Conservation (phyloP, 2,113 vertebrate genomes). For the Lagenorhynchus albirostris region DNA sequence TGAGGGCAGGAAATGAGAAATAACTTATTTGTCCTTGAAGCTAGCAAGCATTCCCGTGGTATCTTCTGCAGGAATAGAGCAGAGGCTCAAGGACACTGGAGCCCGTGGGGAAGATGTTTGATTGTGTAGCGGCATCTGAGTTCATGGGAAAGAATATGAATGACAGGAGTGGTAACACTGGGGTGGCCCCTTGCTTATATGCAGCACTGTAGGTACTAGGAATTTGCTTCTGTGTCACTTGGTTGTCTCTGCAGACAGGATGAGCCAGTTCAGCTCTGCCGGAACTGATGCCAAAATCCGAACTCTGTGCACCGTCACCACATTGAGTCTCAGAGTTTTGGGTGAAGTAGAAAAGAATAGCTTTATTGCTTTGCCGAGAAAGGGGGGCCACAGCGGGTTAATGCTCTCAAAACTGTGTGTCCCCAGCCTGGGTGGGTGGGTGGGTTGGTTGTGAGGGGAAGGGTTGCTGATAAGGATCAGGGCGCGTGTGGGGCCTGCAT, state of each 20-base stretch:
- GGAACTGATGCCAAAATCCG: not conserved
- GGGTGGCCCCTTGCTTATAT: not conserved
- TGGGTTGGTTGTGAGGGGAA: not conserved
- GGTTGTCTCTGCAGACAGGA: not conserved
- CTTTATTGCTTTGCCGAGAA: not conserved
- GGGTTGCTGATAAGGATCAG: not conserved
- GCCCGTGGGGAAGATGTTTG: not conserved
- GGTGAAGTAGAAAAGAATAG: not conserved
- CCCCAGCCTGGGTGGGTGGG: not conserved
- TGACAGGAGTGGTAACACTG: not conserved
- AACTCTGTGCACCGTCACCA: not conserved
- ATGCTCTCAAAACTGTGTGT: not conserved
- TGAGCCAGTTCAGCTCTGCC: not conserved
- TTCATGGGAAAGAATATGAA: not conserved
- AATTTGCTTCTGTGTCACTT: not conserved
- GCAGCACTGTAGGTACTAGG: not conserved
- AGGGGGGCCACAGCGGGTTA: not conserved
- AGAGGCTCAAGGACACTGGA: not conserved
- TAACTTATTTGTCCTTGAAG: not conserved
- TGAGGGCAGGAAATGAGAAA: not conserved
- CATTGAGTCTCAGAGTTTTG: not conserved
- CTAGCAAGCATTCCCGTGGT: rapidly evolving
- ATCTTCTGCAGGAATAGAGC: not conserved
- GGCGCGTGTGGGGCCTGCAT: not conserved
- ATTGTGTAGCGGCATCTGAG: not conserved